Evolutionary conservation across 2,113 vertebrate genomes (phyloP).

Genomic region (Xyrauchen texanus): DNA sequence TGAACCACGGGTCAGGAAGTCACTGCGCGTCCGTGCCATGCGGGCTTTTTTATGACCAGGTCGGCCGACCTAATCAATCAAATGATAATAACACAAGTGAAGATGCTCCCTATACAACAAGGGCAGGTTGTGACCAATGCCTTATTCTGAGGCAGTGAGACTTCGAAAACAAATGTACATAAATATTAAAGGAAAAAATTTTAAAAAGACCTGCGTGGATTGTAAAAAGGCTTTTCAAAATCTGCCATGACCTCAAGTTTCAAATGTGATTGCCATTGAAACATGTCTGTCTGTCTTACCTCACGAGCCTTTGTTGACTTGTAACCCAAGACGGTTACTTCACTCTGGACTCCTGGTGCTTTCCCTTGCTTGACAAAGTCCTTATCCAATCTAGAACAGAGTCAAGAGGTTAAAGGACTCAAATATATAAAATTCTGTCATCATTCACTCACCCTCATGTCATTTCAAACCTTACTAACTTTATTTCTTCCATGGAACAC

Average conservation of each 20-base stretch:
- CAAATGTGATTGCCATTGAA: too few species aligned
- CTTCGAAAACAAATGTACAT: not conserved
- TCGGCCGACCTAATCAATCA: slow-evolving; percentile 81
- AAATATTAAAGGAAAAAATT: too few species aligned
- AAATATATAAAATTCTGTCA: too few species aligned
- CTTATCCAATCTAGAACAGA: slow-evolving; percentile 70
- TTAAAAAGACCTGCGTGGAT: too few species aligned
- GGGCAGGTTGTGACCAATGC: not conserved
- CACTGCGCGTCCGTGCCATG: slow-evolving; percentile 98
- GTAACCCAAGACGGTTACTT: slow-evolving; percentile 64
- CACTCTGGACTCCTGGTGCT: slow-evolving; percentile 67
- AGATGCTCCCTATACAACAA: slow-evolving; percentile 4
- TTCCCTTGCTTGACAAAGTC: slow-evolving; percentile 68
- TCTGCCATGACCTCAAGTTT: not conserved
- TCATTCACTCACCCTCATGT: too few species aligned
- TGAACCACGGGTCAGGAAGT: slow-evolving; percentile 98
- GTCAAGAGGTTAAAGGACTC: not conserved
- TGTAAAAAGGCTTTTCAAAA: not conserved
- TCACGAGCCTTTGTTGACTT: slow-evolving; percentile 72
- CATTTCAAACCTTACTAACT: too few species aligned
- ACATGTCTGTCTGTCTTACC: slow-evolving; percentile 62
- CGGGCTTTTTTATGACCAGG: slow-evolving; percentile 95
- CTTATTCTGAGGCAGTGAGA: not conserved
- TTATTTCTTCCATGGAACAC: too few species aligned
- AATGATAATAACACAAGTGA: slow-evolving; percentile 71